Evolutionary conservation across 1,140 invertebrate genomes (phyloP), one percentile per base, ranked within the genome.

Genomic region (Pogonomyrmex californicus): DNA sequence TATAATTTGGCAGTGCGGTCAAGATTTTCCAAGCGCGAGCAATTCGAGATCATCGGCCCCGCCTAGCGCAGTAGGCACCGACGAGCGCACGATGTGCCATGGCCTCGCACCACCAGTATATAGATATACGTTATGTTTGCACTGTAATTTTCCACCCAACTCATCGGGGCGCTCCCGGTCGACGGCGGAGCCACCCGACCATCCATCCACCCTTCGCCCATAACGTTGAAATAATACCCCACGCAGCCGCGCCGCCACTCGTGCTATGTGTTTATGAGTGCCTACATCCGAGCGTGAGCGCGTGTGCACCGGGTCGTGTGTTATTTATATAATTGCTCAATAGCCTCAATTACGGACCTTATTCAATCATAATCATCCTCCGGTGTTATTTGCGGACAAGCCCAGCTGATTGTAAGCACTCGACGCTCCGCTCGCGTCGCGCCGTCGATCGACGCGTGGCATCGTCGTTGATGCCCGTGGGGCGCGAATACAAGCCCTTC

Each of bases 321-420:
- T 93, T 95, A 94, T 95, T 95, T 94, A 95, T 95, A 94, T 95
- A 95, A 95, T 95, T 95, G 94, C 92, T 94, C 92, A 94, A 95
- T 95, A 95, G 93, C 92, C 94, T 93, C 93, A 95, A 95, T 95
- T 95, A 95, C 93, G 92, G 92, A 91, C 89, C 93, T 94, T 95
- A 95, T 95, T 95, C 94, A 95, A 94, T 95, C 94, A 95, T 94
- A 95, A 95, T 95, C 93, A 93, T 93, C 92, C 91, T 91, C 87
- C 92, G 89, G 90, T 89, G 93, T 95, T 95, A 94, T 95, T 95
- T 95, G 93, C 94, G 93, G 94, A 95, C 95, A 95, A 95, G 92
- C 94, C 94, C 91, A 93, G 93, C 93, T 95, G 95, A 95, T 95
- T 95, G 92, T 95, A 93, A 94, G 93, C 93, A 93, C 91, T 93